A percentile compares a stretch with the other conserved stretches of the same genome.
Evolutionary conservation across 2,888 invertebrate genomes (phyloP).

Genomic region (Caenorhabditis afra): DNA sequence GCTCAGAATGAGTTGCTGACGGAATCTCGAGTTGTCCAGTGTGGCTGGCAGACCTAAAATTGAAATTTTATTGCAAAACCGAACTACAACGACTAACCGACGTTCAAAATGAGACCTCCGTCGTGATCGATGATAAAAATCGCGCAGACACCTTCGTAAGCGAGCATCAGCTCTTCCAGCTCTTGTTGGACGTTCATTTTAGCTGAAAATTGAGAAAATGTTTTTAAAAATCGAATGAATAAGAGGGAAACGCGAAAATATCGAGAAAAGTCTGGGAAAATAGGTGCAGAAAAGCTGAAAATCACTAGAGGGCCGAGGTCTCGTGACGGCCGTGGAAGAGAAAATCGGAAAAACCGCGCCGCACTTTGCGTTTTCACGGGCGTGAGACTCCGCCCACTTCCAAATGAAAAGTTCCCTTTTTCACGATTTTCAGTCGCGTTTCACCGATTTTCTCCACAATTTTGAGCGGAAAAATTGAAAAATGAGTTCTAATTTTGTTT

Average conservation of each 20-base stretch:
- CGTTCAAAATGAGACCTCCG: slow-evolving; percentile 55
- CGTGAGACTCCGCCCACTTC: slow-evolving; percentile 53
- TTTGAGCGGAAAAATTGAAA: slow-evolving; percentile 4
- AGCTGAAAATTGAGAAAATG: neutral
- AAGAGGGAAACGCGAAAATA: neutral
- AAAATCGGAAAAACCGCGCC: slow-evolving; percentile 36
- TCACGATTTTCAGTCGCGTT: neutral
- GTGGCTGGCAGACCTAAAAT: slow-evolving; percentile 29
- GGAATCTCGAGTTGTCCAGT: slow-evolving; percentile 37
- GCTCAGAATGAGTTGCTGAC: slow-evolving; percentile 30
- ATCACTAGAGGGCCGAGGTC: slow-evolving; percentile 24
- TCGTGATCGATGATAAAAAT: slow-evolving; percentile 68
- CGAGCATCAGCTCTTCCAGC: slow-evolving; percentile 59
- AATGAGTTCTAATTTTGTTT: neutral
- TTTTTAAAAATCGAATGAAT: neutral
- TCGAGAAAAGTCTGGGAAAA: neutral
- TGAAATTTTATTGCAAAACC: neutral
- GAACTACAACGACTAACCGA: slow-evolving; percentile 41
- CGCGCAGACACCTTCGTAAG: slow-evolving; percentile 59
- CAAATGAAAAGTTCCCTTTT: slow-evolving; percentile 31
- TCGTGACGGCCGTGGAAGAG: slow-evolving; percentile 41
- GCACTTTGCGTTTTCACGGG: slow-evolving; percentile 55
- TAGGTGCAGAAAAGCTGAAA: slow-evolving; percentile 21
- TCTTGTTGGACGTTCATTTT: slow-evolving; percentile 54
- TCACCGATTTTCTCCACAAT: neutral